Base-by-base conservation (phyloP, 2,113 vertebrate species). In the Buteo buteo region DNA sequence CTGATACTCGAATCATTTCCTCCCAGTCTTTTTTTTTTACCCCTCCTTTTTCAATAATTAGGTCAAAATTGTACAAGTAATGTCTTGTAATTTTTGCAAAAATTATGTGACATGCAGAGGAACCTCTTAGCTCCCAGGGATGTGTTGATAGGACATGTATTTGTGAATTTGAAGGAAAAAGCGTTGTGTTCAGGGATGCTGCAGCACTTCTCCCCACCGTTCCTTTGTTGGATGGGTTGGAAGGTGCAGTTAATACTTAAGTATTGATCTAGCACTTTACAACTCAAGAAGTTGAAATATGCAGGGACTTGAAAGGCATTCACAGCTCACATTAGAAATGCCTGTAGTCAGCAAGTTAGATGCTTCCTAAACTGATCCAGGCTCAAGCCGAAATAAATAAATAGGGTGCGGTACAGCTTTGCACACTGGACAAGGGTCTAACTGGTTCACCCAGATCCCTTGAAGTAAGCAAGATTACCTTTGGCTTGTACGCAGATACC, bases 251-350 rank as follows among this genome's bases (percentile, higher is more conserved):
- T 85, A 84, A 61, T 82, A 54, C 71, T 90, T 16, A 11, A 28
- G 16, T 86, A 91, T 93, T 91, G 90, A 93, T 93, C 61, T 49
- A 55, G 55, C 59, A 57, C 80, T 88, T 82, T 6, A n/a, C 58
- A 73, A 26, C 73, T 94, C 49, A 38, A 79, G 88, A 93, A 88
- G 61, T 2, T 94, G 88, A 93, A 94, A 64, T 92, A 73, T 15
- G 45, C 62, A 59, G 67, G 15, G 38, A 91, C 86, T 77, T 90
- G 86, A 97, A 96, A 96, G 82, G 62, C 69, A 22, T 91, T 94
- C 7, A 1, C 57, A 62, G 70, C 94, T 93, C 28, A 4, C 18
- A 2, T 61, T 82, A 38, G 66, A 84, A 94, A 77, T 58, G 79
- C 47, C 45, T 88, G 54, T 44, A 88, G 89, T 93, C 91, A 91